phyloP scores from a whole-genome alignment of 2,113 vertebrate genomes.

The Rhabdomys dilectus region DNA sequence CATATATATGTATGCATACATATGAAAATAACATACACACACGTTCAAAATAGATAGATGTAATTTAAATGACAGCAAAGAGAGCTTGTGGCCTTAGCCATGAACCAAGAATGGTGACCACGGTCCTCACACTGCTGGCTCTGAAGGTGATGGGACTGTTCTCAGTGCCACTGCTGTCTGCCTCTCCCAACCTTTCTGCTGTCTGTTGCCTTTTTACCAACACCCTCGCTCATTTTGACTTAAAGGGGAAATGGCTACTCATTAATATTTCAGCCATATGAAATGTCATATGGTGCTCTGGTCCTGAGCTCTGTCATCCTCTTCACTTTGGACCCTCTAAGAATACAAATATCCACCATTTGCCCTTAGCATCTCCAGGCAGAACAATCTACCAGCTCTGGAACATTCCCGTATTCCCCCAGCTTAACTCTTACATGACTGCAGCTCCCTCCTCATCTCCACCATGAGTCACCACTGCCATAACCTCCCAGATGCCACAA shows the following conservation, averaged over 20 bases:
- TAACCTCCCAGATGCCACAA: neutral
- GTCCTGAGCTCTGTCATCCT: neutral
- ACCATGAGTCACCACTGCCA: too few relatives aligned
- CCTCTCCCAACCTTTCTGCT: neutral
- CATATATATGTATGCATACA: too few relatives aligned
- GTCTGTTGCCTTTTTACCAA: neutral
- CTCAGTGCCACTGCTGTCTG: rapidly evolving
- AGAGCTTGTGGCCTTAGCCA: neutral
- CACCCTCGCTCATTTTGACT: neutral
- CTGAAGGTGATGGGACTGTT: neutral
- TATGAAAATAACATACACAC: neutral
- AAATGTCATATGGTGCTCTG: neutral
- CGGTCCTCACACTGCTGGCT: neutral
- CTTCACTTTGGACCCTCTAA: neutral
- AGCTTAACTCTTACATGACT: neutral
- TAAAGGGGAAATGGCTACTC: neutral
- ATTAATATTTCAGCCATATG: neutral
- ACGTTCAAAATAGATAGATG: neutral
- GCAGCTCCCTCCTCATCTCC: neutral
- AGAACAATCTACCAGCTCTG: neutral
- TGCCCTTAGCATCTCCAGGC: neutral
- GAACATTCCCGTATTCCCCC: neutral
- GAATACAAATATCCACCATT: neutral
- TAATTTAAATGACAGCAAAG: neutral
- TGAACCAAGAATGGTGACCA: neutral